Base-by-base conservation (phyloP, 2,888 invertebrate genomes). In the Bellardia pandia region DNA sequence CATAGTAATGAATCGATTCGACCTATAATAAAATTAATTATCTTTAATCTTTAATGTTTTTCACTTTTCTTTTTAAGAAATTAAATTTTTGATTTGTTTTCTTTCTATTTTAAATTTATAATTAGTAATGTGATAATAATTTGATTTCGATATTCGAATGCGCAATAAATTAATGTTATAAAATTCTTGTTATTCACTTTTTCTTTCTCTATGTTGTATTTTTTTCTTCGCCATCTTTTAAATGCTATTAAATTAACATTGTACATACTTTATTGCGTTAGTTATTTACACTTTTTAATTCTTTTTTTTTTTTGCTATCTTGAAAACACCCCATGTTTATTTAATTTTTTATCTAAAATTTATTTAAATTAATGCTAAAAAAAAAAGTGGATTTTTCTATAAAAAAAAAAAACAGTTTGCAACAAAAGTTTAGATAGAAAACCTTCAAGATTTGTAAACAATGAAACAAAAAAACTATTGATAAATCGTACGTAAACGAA, bases 111-210 rank as follows among this genome's bases (percentile, higher is more conserved):
- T 33, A 14, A 30, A 53, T 37, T 53, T 76, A 64, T 53, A 77
- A 72, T 86, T 81, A 72, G 76, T 66, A 71, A 77, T 81, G 69
- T 58, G 75, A 71, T 85, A 80, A 85, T 85, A 74, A 48, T 56
- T 69, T 60, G n/a, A 33, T 62, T 85, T 75, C 33, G 37, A 79
- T 58, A 58, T 79, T 85, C 60, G 62, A 85, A 79, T 85, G 80
- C 85, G 85, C 79, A 85, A 80, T 79, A 68, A 79, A 74, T 75
- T 53, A 53, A 69, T 85, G 53, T 62, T 75, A 79, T 69, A 79
- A 78, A 66, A 74, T 74, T 48, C 40, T 75, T 68, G 60, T 56
- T 68, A 23, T 64, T 71, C 45, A 48, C 84, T 72, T 75, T 64
- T 51, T 68, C 69, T 75, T 72, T 74, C 69, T 69, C 4, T 53